Base-by-base conservation (phyloP, 2,888 invertebrate species). In the Minunthozetes semirufus region DNA sequence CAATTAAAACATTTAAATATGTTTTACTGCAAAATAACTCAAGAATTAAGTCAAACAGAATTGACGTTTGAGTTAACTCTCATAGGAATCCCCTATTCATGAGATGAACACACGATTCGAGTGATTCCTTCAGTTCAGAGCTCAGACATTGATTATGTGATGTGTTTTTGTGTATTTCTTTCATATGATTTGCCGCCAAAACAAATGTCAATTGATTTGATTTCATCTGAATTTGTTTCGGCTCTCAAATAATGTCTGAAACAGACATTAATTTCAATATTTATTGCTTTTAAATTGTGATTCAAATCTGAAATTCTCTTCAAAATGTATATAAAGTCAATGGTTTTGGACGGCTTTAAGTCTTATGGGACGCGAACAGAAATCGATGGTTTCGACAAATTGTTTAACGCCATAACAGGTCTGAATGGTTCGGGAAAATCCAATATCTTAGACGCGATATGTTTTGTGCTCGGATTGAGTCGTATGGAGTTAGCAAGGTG, bases 341-440 rank as follows among this genome's bases (percentile, higher is more conserved):
- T 98, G 80, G 87, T 93, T 48, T 85, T 99, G 71, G 97, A 99
- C 81, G 99, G 99, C 66, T 99, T 99, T 82, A 99, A 99, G 84
- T 98, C 98, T 0, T 99, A 99, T 81, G 96, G 95, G 0, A 90
- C 91, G 79, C 86, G 93, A 79, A 94, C 94, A 0, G 94, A 94
- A 84, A 88, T 99, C 72, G 89, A 88, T 78, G 93, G 91, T 1
- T 98, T 99, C 82, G 98, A 99, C 85, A 88, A 88, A 0, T 88
- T 92, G 83, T 99, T 99, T 82, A 99, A 98, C 81, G 99, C 98
- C 4, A 98, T 99, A 74, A 98, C 98, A 17, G 99, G 98, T 0
- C 85, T 98, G 68, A 99, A 99, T 84, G 98, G 98, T 9, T 94
- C 93, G 78, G 98, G 98, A 48, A 98, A 98, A 84, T 97, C 96